Base-by-base conservation (phyloP, 2,888 invertebrate species). In the Lycaena phlaeas region DNA sequence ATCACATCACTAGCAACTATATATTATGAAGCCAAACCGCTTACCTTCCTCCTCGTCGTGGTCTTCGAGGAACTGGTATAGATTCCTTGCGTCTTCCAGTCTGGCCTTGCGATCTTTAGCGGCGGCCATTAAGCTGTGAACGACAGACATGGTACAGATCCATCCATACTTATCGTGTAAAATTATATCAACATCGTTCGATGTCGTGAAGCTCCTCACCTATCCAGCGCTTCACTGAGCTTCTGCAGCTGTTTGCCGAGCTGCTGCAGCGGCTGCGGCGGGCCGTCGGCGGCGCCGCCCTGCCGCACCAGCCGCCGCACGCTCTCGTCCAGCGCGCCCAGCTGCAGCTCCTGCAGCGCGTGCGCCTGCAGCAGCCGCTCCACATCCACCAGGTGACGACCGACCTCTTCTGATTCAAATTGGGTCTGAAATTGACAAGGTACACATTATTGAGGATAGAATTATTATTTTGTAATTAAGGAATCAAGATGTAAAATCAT, bases 291-390 rank as follows among this genome's bases (percentile, higher is more conserved):
- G 1, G 62, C 64, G 2, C 60, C 56, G 0, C 65, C 59, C 43
- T 61, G 63, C 3, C 94, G 82, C 48, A 90, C 92, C 36, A 97
- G 87, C 28, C 92, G 87, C 14, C 93, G 86, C 46, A 95, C 90
- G 26, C 92, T 92, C 68, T 97, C 96, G 10, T 95, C 95, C 44
- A 96, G 86, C 0, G 96, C 93, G 2, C 93, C 93, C 0, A 97
- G 92, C 74, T 96, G 95, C 45, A 97, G 78, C 68, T 98, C 98
- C 56, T 95, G 92, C 31, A 99, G 82, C 10, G 93, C 93, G 74
- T 98, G 97, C 46, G 96, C 96, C 57, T 98, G 97, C 41, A 98
- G 79, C 28, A 97, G 84, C 50, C 98, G 97, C 69, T 98, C 98
- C 5, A 97, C 97, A 26, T 95, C 98, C 46, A 96, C 86, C 38